A percentile compares a stretch with the other conserved stretches of the same genome.
Conservation (phyloP, 2,797 vertebrate species). For the Phrynocephalus forsythii region DNA sequence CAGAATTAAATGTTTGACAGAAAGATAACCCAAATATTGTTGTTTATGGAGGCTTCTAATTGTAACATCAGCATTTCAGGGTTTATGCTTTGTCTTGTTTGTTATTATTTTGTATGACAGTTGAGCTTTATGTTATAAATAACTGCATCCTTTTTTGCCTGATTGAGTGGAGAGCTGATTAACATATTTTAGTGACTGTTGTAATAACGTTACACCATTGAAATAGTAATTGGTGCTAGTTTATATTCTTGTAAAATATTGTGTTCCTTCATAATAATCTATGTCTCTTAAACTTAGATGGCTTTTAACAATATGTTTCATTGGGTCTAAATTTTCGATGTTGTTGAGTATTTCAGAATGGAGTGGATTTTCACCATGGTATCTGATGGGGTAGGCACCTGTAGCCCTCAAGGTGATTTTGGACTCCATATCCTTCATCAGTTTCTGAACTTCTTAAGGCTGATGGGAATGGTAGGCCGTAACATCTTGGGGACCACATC, state of each 20-base stretch:
- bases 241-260: neutral
- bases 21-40: neutral
- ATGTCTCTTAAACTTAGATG: neutral
- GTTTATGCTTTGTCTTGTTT: no score
- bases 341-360: conserved; percentile 6
- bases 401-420: neutral
- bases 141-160: conserved; percentile 17
- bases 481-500: neutral
- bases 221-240: neutral
- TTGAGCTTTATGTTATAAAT: conserved; percentile 7
- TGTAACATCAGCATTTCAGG: neutral
- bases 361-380: neutral
- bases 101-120: conserved; percentile 4
- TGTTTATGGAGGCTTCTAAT: neutral
- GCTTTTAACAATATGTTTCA: neutral
- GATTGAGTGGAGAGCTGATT: neutral
- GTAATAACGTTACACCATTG: neutral
- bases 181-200: neutral
- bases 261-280: neutral
- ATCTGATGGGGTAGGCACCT: neutral
- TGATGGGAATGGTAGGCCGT: neutral
- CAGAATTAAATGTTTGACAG: neutral
- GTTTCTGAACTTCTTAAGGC: neutral
- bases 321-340: neutral
- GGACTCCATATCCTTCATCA: neutral